Evolutionary conservation across 2,113 vertebrate species (phyloP).

Genomic region (Xenopus laevis): DNA sequence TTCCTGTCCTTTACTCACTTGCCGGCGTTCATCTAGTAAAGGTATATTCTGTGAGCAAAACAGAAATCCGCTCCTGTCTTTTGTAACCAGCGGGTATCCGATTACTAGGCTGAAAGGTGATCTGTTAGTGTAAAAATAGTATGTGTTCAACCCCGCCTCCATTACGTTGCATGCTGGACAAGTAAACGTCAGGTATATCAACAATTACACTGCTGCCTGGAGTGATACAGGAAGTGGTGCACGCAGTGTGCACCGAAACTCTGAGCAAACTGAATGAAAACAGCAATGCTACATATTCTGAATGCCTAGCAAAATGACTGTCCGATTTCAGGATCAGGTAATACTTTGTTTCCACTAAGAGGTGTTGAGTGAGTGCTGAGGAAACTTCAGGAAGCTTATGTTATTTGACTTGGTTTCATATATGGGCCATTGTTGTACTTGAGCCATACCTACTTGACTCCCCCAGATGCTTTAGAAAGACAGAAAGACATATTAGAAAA

Average conservation of each 20-base stretch:
- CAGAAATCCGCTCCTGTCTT: neutral
- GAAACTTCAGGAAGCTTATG: too few species aligned
- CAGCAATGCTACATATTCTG: neutral
- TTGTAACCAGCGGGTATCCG: slow-evolving; percentile 11
- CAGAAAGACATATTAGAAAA: too few species aligned
- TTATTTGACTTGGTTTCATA: too few species aligned
- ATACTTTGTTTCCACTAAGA: neutral
- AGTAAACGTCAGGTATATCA: slow-evolving; percentile 13
- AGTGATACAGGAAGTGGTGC: neutral
- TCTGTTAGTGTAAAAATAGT: neutral
- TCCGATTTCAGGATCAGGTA: slow-evolving; percentile 28
- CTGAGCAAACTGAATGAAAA: neutral
- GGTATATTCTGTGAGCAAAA: neutral
- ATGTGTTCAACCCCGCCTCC: neutral
- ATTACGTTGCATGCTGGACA: slow-evolving; percentile 18
- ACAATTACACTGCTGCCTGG: neutral
- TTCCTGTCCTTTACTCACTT: too few species aligned
- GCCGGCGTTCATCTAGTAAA: too few species aligned
- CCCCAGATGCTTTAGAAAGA: too few species aligned
- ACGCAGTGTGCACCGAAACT: neutral
- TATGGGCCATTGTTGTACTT: too few species aligned
- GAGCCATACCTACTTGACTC: too few species aligned
- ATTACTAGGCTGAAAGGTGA: slow-evolving; percentile 14
- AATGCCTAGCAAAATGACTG: slow-evolving; percentile 8
- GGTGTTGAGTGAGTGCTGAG: too few species aligned